Conservation (phyloP, 2,888 invertebrate genomes). For the Caenorhabditis becei region DNA sequence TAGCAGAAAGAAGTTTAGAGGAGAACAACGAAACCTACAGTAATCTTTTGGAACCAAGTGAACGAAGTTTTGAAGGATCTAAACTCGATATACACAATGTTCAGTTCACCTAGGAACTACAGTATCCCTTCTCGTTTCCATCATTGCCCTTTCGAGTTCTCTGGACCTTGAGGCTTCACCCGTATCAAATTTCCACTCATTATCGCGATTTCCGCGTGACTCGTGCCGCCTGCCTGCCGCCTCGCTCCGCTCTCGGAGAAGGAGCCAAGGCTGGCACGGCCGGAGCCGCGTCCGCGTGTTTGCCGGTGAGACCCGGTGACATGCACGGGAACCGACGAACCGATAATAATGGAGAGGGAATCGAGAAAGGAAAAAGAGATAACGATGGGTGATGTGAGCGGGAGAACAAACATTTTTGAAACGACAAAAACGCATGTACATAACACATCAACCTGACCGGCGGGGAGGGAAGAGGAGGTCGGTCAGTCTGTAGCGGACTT, state of each 20-base stretch:
- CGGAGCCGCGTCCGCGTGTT: slow-evolving; percentile 12
- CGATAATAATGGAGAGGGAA: slow-evolving; percentile 22
- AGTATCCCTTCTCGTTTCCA: too few relatives aligned
- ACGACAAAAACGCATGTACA: slow-evolving; percentile 3
- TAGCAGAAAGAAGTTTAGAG: too few relatives aligned
- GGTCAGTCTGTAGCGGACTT: not conserved
- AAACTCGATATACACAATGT: too few relatives aligned
- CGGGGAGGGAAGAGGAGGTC: not conserved
- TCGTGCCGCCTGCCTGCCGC: slow-evolving; percentile 1
- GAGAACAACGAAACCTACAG: not conserved
- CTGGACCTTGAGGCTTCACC: not conserved
- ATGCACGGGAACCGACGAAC: slow-evolving; percentile 11
- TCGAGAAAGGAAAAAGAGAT: slow-evolving; percentile 11
- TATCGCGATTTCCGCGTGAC: slow-evolving; percentile 10
- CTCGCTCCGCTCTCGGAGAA: not conserved
- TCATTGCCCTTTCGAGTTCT: not conserved
- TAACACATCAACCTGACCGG: slow-evolving; percentile 26
- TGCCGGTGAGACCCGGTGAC: slow-evolving; percentile 18
- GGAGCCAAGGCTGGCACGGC: slow-evolving; percentile 13
- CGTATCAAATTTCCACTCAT: slow-evolving; percentile 1
- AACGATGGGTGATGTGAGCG: slow-evolving; percentile 15
- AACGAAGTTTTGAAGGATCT: too few relatives aligned
- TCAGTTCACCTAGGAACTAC: too few relatives aligned
- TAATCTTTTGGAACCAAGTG: not conserved
- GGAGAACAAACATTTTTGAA: slow-evolving; percentile 27